Evolutionary conservation across 2,113 vertebrate species (phyloP), one percentile per base, ranked within the genome.

Genomic region (Balaeniceps rex): DNA sequence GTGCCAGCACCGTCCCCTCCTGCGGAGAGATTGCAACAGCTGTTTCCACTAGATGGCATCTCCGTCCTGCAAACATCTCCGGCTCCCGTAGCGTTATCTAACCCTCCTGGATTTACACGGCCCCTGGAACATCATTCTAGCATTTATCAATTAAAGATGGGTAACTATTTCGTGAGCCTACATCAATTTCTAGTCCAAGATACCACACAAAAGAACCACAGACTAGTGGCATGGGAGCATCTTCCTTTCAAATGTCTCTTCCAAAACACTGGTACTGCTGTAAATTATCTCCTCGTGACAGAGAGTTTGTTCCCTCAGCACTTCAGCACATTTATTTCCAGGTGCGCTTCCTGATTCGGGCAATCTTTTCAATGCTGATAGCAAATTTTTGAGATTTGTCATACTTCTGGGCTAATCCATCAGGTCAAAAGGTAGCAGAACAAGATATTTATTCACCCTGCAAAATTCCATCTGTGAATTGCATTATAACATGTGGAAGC

Each of bases 1-100:
- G 9, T 25, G 42, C 58, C 61, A 6, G 85, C 46, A 46, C 34
- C 25, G 14, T 18, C 58, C 66, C 31, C 28, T 55, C 57, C 58
- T 5, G 46, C 36, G 42, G 42, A 19, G 28, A 40, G 13, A 13
- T 23, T 8, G 10, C 36, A 8, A 34, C 55, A 38, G 60, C 61
- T 33, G 7, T 14, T 90, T 81, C 97, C 97, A 93, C 97, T 97
- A 98, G 97, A 87, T 98, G 97, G 96, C 97, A 96, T 91, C 94
- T 97, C 93, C 5, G 14, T 29, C 76, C 95, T 52, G 55, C 92
- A 40, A 60, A 92, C 79, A 9, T 8, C 57, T 26, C 42, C 46
- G 1, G n/a, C 49, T 88, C 55, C 55, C 21, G 2, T 2, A 4
- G 31, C 7, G 19, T 31, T 90, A 72, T 19, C 90, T 17, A 70